These are phyloP conservation scores for Eristalis arbustorum DNA, from an alignment of 2,888 invertebrate genomes.

Conservation along the genomic window DNA sequence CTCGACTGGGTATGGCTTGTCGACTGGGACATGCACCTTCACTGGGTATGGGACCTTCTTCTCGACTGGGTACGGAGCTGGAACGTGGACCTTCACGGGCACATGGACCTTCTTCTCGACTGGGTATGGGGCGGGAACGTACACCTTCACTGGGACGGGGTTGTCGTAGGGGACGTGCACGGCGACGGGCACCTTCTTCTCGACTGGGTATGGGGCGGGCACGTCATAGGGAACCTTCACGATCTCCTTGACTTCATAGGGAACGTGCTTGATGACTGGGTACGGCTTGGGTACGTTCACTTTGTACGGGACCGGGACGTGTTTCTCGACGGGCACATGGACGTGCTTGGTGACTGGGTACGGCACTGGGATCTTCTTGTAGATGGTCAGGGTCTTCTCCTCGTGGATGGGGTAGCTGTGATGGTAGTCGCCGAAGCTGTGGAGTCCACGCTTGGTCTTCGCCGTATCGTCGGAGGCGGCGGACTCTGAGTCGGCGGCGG, in stretches of 20 bases:
- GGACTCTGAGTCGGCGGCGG: conserved; percentile 73
- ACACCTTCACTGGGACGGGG: conserved; percentile 88
- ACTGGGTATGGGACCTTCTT: conserved; percentile 85
- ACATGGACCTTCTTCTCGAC: conserved; percentile 87
- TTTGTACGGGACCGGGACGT: conserved; percentile 83
- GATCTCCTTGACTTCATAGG: conserved; percentile 88
- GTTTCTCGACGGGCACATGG: conserved; percentile 84
- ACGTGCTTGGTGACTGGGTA: conserved; percentile 86
- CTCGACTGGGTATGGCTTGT: conserved; percentile 87
- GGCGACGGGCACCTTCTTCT: conserved; percentile 88
- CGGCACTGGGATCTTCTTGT: conserved; percentile 85
- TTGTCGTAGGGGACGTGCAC: conserved; percentile 88
- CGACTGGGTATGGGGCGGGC: conserved; percentile 89
- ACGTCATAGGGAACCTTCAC: conserved; percentile 90
- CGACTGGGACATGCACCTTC: conserved; percentile 87
- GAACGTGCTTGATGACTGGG: conserved; percentile 86
- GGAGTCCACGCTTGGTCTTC: conserved; percentile 88
- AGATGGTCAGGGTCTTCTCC: conserved; percentile 86
- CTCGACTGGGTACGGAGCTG: conserved; percentile 87
- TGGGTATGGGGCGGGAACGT: conserved; percentile 84
- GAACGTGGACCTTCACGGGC: conserved; percentile 87
- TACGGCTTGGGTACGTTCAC: conserved; percentile 87
- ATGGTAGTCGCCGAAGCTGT: conserved; percentile 81
- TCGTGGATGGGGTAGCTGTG: conserved; percentile 79
- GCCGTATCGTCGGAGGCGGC: conserved; percentile 83